Evolutionary conservation across 1,140 invertebrate species (phyloP).

Genomic region (Bilobella aurantiaca): DNA sequence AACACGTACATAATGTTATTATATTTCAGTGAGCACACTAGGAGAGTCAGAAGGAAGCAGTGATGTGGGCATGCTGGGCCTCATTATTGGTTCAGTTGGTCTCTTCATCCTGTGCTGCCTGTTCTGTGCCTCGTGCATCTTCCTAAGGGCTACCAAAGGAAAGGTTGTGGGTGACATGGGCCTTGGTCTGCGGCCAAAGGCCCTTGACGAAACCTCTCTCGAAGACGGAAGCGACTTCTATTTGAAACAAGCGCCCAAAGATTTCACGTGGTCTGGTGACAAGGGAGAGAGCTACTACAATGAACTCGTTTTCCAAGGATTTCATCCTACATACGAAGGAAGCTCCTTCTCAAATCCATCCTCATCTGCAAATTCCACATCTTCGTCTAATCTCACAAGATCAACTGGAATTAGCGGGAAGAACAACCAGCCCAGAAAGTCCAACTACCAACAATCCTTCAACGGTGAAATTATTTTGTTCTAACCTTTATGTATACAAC

Average conservation of each 20-base stretch:
- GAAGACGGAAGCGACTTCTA: background rate
- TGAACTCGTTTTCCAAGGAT: background rate
- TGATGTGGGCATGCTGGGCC: constrained; percentile 17
- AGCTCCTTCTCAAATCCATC: background rate
- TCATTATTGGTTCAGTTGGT: constrained; percentile 30
- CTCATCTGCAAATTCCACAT: background rate
- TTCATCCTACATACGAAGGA: background rate
- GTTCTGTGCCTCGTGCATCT: constrained; percentile 23
- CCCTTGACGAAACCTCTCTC: constrained; percentile 16
- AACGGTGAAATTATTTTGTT: background rate
- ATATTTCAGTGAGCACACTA: constrained; percentile 9
- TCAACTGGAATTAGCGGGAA: background rate
- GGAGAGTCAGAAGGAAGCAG: constrained; percentile 18
- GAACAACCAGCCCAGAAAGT: background rate
- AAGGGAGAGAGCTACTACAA: background rate
- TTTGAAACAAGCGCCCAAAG: background rate
- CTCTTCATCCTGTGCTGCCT: constrained; percentile 24
- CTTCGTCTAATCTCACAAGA: background rate
- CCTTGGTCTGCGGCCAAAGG: constrained; percentile 28
- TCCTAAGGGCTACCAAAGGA: constrained; percentile 28
- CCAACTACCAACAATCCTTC: background rate
- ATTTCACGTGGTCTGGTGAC: background rate
- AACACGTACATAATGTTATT: constrained; percentile 6
- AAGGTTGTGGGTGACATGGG: constrained; percentile 33
- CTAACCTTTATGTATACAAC: background rate